Base-by-base conservation (phyloP, 2,888 invertebrate species). In the Biston betularia region DNA sequence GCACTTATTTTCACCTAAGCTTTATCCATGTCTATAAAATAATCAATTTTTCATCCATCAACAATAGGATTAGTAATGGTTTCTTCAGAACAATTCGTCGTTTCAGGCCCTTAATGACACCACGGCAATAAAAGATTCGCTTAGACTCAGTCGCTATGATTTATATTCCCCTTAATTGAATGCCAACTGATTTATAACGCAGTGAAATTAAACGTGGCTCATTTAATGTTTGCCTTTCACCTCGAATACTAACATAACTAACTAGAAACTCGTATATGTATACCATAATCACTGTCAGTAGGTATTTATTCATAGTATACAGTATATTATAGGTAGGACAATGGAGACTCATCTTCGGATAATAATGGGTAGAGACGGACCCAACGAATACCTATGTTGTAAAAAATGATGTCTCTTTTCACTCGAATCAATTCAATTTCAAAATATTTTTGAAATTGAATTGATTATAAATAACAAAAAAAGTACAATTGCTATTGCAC, bases 121-220 rank as follows among this genome's bases (percentile, higher is more conserved):
- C 44, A 54, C 35, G 52, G 57, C 35, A 52, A 57, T 62, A 46
- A 61, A 65, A 56, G 52, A 52, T 58, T 44, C 35, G 15, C 45
- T 56, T 59, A 64, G 42, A 46, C 42, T 33, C 52, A 40, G 48
- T 15, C 52, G 12, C 33, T 40, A 53, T 71, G 69, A 71, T 71
- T 71, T 65, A 71, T 71, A 66, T 59, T 63, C 35, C n/a, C 12
- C 15, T 40, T 66, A 66, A 71, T 65, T 65, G 59, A 69, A 67
- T 54, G 38, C 44, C 15, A 40, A 50, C 45, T 59, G 46, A 60
- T 57, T 14, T 65, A 59, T 58, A 67, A 62, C 48, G 12, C 11
- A 15, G 35, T 24, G 45, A 53, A 53, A 54, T 58, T 55, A 55
- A 46, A 69, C 46, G 44, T 40, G 56, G 44, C n/a, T 58, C 52